Conservation (phyloP, 2,113 vertebrate genomes). For the Bettongia penicillata region DNA sequence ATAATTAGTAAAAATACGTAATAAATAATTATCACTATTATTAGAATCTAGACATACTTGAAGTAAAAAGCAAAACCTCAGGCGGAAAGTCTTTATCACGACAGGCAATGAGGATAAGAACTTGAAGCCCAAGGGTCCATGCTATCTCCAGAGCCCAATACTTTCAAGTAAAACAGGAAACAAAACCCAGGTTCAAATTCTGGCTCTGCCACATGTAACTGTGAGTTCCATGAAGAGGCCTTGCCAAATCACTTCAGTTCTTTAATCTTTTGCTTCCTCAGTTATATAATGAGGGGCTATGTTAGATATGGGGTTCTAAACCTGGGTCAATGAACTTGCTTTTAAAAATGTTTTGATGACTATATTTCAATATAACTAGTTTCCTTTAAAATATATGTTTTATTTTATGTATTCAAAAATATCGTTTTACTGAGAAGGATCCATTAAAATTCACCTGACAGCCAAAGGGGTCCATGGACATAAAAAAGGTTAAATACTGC, state of each 20-base stretch:
- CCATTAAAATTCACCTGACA: neutral
- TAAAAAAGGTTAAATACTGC: neutral
- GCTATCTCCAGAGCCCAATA: neutral
- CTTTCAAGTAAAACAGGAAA: neutral
- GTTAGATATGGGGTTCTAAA: neutral
- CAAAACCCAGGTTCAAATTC: neutral
- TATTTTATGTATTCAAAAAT: neutral
- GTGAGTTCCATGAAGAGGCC: neutral
- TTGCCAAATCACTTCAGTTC: neutral
- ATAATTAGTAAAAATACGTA: neutral
- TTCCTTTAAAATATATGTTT: neutral
- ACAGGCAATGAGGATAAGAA: neutral
- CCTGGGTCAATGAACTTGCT: neutral
- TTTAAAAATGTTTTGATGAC: neutral
- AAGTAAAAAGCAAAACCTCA: neutral
- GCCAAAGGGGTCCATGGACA: neutral
- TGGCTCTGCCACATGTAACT: neutral
- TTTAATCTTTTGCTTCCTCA: neutral
- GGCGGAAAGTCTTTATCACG: neutral
- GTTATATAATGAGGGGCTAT: neutral
- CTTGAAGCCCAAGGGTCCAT: neutral
- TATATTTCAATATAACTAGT: neutral
- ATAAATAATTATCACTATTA: neutral
- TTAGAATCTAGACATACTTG: neutral
- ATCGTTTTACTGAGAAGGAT: neutral